Evolutionary conservation across 1,140 invertebrate genomes (phyloP), one percentile per base, ranked within the genome.

Genomic region (Ostrea denselamellosa): DNA sequence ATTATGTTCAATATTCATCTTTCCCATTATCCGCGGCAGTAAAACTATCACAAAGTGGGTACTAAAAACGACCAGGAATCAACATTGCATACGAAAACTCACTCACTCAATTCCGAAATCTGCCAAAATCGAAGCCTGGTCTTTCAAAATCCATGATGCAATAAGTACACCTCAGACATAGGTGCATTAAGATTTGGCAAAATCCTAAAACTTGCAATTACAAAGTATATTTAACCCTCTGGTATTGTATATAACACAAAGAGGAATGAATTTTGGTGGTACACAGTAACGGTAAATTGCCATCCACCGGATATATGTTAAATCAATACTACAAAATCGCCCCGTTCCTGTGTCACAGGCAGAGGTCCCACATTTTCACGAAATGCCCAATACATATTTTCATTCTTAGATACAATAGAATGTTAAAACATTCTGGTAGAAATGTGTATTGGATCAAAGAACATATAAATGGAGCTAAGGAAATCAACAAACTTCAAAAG

Each of bases 181-280:
- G 68, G 22, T 77, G 68, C 68, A 77, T 77, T 77, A 77, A 77
- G 68, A 34, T 77, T 77, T 77, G 68, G 68, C 68, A 77, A 77
- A 77, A 44, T 14, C 28, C 28, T 77, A 8, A 77, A 77, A 14
- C 14, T 77, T 77, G 12, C 68, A 77, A 77, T 77, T 77, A 77
- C 14, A 77, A 14, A 34, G 68, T 62, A 17, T n/a, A 62, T 62
- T 62, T 62, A 19, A 58, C 12, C 56, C 56, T n/a, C 56, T n/a
- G 12, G 10, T 58, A 58, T 58, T 62, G 56, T 62, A 62, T 62
- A 62, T 19, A 62, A 17, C 56, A 62, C 17, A 62, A n/a, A 62
- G 14, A 4, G n/a, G 19, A 19, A 62, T 62, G 56, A 62, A 19
- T 62, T 44, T 62, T 3, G n/a, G 17, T 19, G 56, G 17, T 19